A percentile compares a stretch with the other conserved stretches of the same genome.
Evolutionary conservation across 1,140 invertebrate species (phyloP).

Genomic region (Solenopsis fugax): DNA sequence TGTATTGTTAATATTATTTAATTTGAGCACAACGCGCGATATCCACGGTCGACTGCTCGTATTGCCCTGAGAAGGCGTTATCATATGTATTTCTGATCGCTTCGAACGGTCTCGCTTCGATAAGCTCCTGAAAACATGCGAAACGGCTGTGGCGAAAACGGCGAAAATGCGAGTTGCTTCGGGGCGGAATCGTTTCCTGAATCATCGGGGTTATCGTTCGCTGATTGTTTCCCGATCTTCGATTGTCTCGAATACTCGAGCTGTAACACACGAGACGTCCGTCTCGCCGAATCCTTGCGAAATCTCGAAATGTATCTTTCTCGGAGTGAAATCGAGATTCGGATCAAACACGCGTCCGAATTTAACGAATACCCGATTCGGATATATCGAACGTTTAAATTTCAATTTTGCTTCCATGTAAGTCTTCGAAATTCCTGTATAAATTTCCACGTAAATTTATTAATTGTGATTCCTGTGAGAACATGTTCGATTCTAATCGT

Average conservation of each 20-base stretch:
- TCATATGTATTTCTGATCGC: not conserved
- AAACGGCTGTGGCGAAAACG: conserved; percentile 29
- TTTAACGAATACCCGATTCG: not conserved
- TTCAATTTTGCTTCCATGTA: not conserved
- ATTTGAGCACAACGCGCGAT: not conserved
- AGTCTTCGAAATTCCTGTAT: too few species aligned
- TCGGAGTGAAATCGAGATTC: conserved; percentile 18
- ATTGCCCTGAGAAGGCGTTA: not conserved
- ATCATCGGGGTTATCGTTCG: conserved; percentile 77
- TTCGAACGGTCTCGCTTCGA: not conserved
- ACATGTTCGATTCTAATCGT: not conserved
- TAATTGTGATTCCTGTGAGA: conserved; percentile 1
- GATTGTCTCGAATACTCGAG: conserved; percentile 69
- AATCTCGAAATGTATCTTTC: conserved; percentile 31
- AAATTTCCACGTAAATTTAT: not conserved
- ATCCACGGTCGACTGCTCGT: not conserved
- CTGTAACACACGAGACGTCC: conserved; percentile 64
- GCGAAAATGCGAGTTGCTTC: conserved; percentile 23
- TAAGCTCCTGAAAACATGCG: not conserved
- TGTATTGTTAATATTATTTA: conserved; percentile 38
- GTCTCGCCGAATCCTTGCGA: conserved; percentile 39
- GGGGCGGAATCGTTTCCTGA: conserved; percentile 56
- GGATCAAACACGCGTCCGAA: not conserved
- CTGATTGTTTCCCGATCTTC: conserved; percentile 81
- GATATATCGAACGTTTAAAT: not conserved